Conservation (phyloP, 2,888 invertebrate species). For the Campoplex nolae region DNA sequence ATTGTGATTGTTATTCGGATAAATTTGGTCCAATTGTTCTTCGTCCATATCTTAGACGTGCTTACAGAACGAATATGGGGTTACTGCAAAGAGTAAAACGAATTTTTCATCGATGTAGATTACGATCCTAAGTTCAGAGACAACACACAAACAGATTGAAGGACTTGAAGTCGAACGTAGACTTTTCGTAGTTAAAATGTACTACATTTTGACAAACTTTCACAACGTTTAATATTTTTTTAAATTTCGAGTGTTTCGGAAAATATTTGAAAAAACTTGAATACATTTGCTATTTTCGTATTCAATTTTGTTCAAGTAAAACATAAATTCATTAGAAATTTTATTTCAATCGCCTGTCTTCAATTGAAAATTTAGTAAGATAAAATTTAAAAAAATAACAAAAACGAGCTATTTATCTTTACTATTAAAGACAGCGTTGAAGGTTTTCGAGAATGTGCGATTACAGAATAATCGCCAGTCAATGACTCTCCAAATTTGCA, state of each 20-base stretch:
- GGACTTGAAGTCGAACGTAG: neutral
- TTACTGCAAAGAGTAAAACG: neutral
- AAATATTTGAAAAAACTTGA: too few relatives aligned
- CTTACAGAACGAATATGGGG: neutral
- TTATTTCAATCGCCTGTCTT: neutral
- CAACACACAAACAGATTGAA: too few relatives aligned
- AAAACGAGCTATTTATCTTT: neutral
- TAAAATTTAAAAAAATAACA: neutral
- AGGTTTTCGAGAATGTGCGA: neutral
- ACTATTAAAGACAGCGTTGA: neutral
- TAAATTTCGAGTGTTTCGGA: too few relatives aligned
- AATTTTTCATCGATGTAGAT: neutral
- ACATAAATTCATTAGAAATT: neutral
- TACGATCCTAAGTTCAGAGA: neutral
- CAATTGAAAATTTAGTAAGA: neutral
- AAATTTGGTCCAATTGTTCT: neutral
- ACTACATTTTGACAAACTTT: neutral
- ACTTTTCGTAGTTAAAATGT: neutral
- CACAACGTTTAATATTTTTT: too few relatives aligned
- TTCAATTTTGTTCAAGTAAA: too few relatives aligned
- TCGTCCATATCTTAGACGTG: neutral
- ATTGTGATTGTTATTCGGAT: neutral
- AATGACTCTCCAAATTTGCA: neutral
- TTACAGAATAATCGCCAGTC: conserved; percentile 1
- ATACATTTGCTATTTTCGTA: too few relatives aligned